These are phyloP conservation scores for Spisula subtruncata DNA, from an alignment of 2,888 invertebrate genomes.

Conservation along the genomic window DNA sequence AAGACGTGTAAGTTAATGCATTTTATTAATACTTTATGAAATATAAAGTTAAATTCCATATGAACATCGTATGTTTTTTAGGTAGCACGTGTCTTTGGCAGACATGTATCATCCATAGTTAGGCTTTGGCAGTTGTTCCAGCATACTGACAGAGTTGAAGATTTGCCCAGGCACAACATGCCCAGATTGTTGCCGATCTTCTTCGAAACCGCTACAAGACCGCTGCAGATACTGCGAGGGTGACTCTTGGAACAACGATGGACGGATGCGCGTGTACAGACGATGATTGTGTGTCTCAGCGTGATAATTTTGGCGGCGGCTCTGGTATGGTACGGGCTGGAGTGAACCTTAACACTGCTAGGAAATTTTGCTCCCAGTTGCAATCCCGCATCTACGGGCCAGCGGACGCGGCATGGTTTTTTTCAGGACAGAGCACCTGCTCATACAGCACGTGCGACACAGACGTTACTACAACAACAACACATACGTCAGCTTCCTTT, in stretches of 20 bases:
- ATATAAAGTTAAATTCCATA: too few species aligned
- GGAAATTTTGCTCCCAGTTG: constrained; percentile 26
- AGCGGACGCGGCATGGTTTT: constrained; percentile 30
- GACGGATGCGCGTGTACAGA: constrained; percentile 42
- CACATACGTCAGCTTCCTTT: neutral
- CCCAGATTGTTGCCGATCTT: neutral
- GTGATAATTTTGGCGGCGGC: constrained; percentile 29
- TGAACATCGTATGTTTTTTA: too few species aligned
- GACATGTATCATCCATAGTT: neutral
- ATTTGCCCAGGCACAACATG: neutral
- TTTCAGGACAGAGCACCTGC: constrained; percentile 28
- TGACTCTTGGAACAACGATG: constrained; percentile 40
- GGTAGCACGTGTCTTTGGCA: too few species aligned
- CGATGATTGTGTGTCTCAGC: constrained; percentile 28
- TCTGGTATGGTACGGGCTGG: constrained; percentile 32
- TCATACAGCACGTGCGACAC: neutral
- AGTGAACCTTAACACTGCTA: neutral
- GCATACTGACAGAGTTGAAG: neutral
- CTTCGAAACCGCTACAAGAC: too few species aligned
- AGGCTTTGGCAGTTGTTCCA: neutral
- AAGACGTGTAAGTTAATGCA: too few species aligned
- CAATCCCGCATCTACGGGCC: constrained; percentile 28
- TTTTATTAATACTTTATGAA: too few species aligned
- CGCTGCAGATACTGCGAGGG: too few species aligned
- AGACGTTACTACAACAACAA: constrained; percentile 23